A percentile compares a stretch with the other conserved stretches of the same genome.
Evolutionary conservation across 2,888 invertebrate species (phyloP).

Genomic region (Empis stercorea): DNA sequence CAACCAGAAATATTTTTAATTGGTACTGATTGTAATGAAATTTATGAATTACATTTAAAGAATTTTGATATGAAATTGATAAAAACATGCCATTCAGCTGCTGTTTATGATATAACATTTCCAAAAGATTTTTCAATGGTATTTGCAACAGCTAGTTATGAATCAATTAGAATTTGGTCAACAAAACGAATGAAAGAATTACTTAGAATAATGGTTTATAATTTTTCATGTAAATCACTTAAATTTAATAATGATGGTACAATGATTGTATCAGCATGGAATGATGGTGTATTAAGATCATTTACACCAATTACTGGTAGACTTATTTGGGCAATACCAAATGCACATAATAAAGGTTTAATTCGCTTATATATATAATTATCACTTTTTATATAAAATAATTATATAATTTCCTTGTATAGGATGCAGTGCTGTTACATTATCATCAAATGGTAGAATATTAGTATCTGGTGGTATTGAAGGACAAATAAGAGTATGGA

Average conservation of each 20-base stretch:
- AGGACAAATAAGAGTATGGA: slow-evolving; percentile 82
- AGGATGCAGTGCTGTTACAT: slow-evolving; percentile 58
- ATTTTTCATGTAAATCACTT: slow-evolving; percentile 70
- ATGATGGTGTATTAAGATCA: slow-evolving; percentile 67
- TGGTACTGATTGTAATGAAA: slow-evolving; percentile 67
- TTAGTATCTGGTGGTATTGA: slow-evolving; percentile 84
- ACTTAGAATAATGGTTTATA: slow-evolving; percentile 70
- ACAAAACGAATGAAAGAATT: slow-evolving; percentile 61
- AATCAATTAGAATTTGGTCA: slow-evolving; percentile 81
- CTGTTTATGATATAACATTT: slow-evolving; percentile 71
- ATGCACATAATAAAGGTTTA: slow-evolving; percentile 78
- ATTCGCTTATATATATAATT: neutral
- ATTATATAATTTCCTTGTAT: neutral
- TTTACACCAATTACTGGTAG: slow-evolving; percentile 74
- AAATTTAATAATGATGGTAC: slow-evolving; percentile 68
- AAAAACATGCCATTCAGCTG: slow-evolving; percentile 68
- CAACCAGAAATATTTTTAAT: slow-evolving; percentile 50
- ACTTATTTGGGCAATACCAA: slow-evolving; percentile 66
- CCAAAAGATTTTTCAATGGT: slow-evolving; percentile 69
- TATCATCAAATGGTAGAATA: slow-evolving; percentile 53
- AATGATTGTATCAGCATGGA: slow-evolving; percentile 71
- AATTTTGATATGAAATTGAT: slow-evolving; percentile 56
- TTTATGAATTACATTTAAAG: slow-evolving; percentile 58
- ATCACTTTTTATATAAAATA: too few relatives aligned
- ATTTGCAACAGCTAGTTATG: slow-evolving; percentile 75